Percentiles rank a stretch among this genome's conserved stretches.
phyloP scores from a whole-genome alignment of 2,888 invertebrate species.

The Bhutanitis thaidina region DNA sequence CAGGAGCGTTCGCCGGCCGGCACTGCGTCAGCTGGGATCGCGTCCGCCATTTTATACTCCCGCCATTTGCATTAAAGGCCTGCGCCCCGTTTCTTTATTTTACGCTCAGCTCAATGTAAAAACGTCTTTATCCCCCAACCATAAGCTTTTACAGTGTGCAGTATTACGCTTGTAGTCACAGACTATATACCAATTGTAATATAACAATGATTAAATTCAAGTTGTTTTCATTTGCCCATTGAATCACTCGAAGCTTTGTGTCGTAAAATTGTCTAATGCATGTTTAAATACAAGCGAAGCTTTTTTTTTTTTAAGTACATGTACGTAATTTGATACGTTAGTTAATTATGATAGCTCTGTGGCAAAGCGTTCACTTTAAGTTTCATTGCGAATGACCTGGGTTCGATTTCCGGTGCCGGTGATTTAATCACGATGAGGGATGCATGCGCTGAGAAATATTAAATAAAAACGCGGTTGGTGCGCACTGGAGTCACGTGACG shows the following conservation, averaged over 20 bases:
- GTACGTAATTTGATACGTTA: no score
- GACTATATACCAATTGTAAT: background rate
- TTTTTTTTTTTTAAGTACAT: no score
- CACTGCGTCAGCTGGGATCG: conserved; percentile 31
- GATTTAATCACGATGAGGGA: no score
- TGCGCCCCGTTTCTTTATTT: conserved; percentile 36
- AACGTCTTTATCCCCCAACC: background rate
- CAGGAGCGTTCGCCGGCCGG: conserved; percentile 36
- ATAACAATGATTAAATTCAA: background rate
- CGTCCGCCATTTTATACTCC: conserved; percentile 33
- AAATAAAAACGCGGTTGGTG: no score
- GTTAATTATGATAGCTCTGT: no score
- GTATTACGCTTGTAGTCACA: background rate
- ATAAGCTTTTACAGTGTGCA: background rate
- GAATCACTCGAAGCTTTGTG: background rate
- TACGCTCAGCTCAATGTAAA: background rate
- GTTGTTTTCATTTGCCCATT: conserved; percentile 14
- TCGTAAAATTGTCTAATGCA: background rate
- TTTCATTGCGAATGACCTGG: no score
- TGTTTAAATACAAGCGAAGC: no score
- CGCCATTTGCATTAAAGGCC: conserved; percentile 29
- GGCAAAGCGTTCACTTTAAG: no score
- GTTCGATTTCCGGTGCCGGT: no score
- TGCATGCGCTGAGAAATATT: no score
- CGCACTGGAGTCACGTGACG: no score